Base-by-base conservation (phyloP, 2,888 invertebrate genomes). In the Pollenia labialis region DNA sequence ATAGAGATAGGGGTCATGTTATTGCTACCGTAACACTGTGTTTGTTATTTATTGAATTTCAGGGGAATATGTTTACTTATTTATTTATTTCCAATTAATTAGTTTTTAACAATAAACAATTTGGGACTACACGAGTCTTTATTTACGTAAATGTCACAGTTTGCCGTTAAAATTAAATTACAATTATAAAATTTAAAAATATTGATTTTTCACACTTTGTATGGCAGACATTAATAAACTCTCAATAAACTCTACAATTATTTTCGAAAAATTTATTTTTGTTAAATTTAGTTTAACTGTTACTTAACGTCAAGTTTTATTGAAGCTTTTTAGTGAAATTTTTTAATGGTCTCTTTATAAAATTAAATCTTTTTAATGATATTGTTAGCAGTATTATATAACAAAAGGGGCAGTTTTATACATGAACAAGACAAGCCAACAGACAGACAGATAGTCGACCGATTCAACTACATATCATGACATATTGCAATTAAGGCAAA, bases 401-500 rank as follows among this genome's bases (percentile, higher is more conserved):
- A 32, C 32, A 32, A 32, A 32, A 32, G 32, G 6, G 32, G 32
- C 32, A 32, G 32, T 32, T 4, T 32, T 6, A 32, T 32, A 32
- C 32, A 32, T 32, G 6, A 32, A 32, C 32, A 32, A 32, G 6
- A 32, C 32, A 32, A 6, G 32, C 32, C 6, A 32, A 6, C 32
- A 32, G 32, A 32, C 32, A 32, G 32, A 32, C 32, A 32, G 32
- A 32, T 32, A 32, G 32, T 32, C 32, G 32, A 32, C 32, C 32
- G 6, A 32, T 32, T 32, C 32, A 32, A 32, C 32, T 6, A 32
- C 4, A 4, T 32, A 54, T 54, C 72, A 81, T 72, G 54, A 54
- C 44, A 72, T 54, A 56, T 54, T 64, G 12, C 46, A 81, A 71
- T 72, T 81, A 72, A 81, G 48, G 42, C 64, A 52, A 46, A 48